A percentile compares a stretch with the other conserved stretches of the same genome.
phyloP scores from a whole-genome alignment of 2,888 invertebrate species.

The Troides aeacus region DNA sequence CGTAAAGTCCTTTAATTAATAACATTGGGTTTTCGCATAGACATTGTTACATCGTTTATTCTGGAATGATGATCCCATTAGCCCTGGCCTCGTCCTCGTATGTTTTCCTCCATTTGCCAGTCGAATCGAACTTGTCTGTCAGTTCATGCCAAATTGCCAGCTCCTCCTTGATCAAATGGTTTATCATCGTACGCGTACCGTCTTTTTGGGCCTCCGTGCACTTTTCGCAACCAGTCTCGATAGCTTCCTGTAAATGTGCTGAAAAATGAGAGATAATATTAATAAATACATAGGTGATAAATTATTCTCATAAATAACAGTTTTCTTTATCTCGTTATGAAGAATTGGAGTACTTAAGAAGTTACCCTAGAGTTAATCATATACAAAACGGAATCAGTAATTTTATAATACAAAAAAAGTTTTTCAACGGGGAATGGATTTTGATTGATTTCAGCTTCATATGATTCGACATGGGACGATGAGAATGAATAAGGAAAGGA shows the following conservation, averaged over 20 bases:
- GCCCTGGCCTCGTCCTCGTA: slow-evolving; percentile 81
- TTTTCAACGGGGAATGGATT: no score
- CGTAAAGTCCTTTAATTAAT: background rate
- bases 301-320: no score
- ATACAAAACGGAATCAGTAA: no score
- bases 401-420: no score
- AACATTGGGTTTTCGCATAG: background rate
- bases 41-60: background rate
- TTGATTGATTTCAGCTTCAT: no score
- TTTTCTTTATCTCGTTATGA: no score
- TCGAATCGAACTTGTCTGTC: slow-evolving; percentile 84
- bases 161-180: slow-evolving; percentile 83
- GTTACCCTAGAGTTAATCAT: no score
- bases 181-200: slow-evolving; percentile 78
- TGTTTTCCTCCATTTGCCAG: slow-evolving; percentile 82
- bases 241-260: slow-evolving; percentile 84
- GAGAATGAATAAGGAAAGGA: no score
- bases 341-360: no score
- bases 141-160: slow-evolving; percentile 82
- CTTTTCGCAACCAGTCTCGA: slow-evolving; percentile 80
- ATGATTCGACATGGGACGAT: no score
- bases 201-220: slow-evolving; percentile 84
- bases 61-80: slow-evolving; percentile 58
- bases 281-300: no score
- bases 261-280: slow-evolving; percentile 34